Percentiles rank a stretch among this genome's conserved stretches.
Evolutionary conservation across 2,797 vertebrate genomes (phyloP).

Genomic region (Falco rusticolus): DNA sequence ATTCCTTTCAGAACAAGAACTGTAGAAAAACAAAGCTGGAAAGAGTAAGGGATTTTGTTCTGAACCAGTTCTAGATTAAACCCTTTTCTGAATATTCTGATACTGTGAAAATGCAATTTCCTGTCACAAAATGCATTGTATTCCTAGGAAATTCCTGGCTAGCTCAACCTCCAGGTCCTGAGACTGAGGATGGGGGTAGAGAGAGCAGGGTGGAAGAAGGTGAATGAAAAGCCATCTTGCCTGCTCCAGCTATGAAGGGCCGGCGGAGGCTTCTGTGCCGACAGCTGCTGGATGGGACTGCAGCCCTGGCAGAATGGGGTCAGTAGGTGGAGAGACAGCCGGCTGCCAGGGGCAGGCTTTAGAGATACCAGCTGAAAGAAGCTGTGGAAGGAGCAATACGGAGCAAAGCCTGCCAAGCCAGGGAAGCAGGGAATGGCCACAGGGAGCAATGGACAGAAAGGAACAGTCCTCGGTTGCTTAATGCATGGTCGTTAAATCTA

Average conservation of each 20-base stretch:
- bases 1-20: background rate
- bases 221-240: background rate
- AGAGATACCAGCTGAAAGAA: background rate
- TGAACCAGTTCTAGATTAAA: background rate
- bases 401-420: background rate
- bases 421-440: background rate
- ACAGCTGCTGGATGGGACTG: background rate
- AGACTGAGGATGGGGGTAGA: background rate
- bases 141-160: background rate
- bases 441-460: background rate
- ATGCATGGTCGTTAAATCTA: background rate
- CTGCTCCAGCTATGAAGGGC: background rate
- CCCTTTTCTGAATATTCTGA: background rate
- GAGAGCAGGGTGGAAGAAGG: background rate
- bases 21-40: background rate
- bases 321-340: background rate
- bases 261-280: rapidly evolving
- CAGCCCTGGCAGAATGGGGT: background rate
- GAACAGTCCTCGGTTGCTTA: background rate
- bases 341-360: background rate
- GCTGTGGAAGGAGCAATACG: background rate
- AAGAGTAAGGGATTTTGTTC: background rate
- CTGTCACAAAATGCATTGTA: background rate
- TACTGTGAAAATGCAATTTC: background rate
- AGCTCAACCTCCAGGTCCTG: background rate